These are phyloP conservation scores for Hemichromis elongatus DNA, from an alignment of 2,113 vertebrate species.

Conservation along the genomic window DNA sequence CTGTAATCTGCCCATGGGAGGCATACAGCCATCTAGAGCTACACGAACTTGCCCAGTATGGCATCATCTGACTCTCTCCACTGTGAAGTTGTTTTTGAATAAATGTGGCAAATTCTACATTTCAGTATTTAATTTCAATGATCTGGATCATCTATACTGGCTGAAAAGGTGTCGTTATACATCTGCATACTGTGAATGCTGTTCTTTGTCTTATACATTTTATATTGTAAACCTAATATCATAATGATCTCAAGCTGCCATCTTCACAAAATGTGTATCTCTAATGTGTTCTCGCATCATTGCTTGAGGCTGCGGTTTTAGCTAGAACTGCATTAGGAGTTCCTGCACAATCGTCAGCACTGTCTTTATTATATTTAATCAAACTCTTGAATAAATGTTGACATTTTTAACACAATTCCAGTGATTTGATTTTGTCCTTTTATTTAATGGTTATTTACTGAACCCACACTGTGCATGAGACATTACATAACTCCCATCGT, in stretches of 20 bases:
- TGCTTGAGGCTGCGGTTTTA: not conserved
- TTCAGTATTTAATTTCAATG: not conserved
- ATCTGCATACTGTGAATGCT: not conserved
- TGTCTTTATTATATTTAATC: not conserved
- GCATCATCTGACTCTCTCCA: slow-evolving; percentile 78
- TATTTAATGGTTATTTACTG: not conserved
- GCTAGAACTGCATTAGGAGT: not conserved
- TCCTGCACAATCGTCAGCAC: not conserved
- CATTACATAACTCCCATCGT: not conserved
- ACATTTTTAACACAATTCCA: not conserved
- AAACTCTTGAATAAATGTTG: slow-evolving; percentile 26
- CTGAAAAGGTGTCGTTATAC: not conserved
- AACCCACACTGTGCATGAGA: not conserved
- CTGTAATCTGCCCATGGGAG: slow-evolving; percentile 90
- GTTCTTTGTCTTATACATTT: not conserved
- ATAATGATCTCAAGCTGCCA: slow-evolving; percentile 21
- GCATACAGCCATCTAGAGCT: slow-evolving; percentile 91
- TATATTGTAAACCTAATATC: not conserved
- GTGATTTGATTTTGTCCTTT: not conserved
- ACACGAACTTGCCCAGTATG: slow-evolving; percentile 86
- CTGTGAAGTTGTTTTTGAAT: not conserved
- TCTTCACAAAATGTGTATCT: not conserved
- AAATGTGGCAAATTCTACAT: not conserved
- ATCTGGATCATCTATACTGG: not conserved
- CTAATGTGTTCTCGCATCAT: not conserved